Conservation (phyloP, 2,797 vertebrate genomes). For the Oryzias dopingdopingensis region DNA sequence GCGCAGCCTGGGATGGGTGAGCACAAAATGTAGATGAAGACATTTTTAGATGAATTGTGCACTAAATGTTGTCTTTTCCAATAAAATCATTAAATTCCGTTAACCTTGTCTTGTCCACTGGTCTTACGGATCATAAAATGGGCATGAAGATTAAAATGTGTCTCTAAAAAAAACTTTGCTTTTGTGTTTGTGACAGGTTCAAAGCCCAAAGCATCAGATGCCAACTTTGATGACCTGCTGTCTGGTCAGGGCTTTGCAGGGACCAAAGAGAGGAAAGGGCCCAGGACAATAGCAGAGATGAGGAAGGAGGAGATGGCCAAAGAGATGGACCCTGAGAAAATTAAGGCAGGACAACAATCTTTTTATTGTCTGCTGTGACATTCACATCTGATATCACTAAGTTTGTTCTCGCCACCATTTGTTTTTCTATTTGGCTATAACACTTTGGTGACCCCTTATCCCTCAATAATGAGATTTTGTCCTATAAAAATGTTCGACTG, state of each 20-base stretch:
- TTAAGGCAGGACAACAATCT: conserved; percentile 81
- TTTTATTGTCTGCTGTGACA: too few species aligned
- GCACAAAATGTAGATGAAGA: conserved; percentile 8
- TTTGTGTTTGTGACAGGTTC: conserved; percentile 72
- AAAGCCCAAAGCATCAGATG: conserved; percentile 84
- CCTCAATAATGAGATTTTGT: conserved; percentile 7
- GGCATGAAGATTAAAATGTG: too few species aligned
- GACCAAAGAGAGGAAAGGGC: conserved; percentile 91
- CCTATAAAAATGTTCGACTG: conserved; percentile 24
- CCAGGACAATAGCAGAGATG: conserved; percentile 98
- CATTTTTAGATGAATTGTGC: too few species aligned
- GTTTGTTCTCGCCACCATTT: not conserved
- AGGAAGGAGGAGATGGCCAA: conserved; percentile 99
- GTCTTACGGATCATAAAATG: too few species aligned
- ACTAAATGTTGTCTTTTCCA: too few species aligned
- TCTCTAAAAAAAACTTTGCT: not conserved
- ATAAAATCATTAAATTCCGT: too few species aligned
- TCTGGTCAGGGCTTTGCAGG: conserved; percentile 94
- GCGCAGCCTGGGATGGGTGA: conserved; percentile 79
- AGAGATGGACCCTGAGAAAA: conserved; percentile 97
- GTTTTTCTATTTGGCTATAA: conserved; percentile 20
- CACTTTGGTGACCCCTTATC: conserved; percentile 21
- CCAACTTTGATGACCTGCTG: conserved; percentile 93
- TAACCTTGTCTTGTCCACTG: too few species aligned
- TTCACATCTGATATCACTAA: too few species aligned